Evolutionary conservation across 2,888 invertebrate genomes (phyloP).

Genomic region (Anarsia innoxiella): DNA sequence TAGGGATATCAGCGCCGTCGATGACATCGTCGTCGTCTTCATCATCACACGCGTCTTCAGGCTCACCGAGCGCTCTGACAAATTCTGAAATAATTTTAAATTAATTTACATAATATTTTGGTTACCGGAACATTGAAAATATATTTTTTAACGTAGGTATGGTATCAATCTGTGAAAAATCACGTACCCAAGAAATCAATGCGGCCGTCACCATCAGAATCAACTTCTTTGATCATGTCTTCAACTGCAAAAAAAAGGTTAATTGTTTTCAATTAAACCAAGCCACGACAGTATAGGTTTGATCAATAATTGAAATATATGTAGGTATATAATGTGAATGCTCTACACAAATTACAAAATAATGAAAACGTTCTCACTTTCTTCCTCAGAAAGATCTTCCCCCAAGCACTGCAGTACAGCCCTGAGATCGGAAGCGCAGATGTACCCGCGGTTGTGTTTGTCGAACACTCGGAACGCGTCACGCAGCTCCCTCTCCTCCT

Average conservation of each 20-base stretch:
- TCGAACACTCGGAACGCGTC: slow-evolving; percentile 94
- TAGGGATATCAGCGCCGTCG: slow-evolving; percentile 42
- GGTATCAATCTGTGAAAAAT: too few relatives aligned
- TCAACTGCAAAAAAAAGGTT: slow-evolving; percentile 83
- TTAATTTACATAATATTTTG: too few relatives aligned
- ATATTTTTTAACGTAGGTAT: too few relatives aligned
- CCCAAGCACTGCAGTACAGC: slow-evolving; percentile 92
- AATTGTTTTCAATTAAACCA: too few relatives aligned
- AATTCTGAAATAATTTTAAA: too few relatives aligned
- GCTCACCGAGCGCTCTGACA: slow-evolving; percentile 89
- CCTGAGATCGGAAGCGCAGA: slow-evolving; percentile 90
- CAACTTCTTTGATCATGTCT: slow-evolving; percentile 97
- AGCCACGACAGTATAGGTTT: slow-evolving; percentile 1
- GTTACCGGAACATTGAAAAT: too few relatives aligned
- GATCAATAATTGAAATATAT: neutral
- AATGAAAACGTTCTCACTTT: slow-evolving; percentile 79
- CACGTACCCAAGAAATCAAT: slow-evolving; percentile 91
- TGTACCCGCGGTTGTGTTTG: slow-evolving; percentile 94
- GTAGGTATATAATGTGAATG: too few relatives aligned
- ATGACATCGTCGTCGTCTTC: slow-evolving; percentile 73
- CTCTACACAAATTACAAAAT: too few relatives aligned
- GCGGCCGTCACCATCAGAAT: slow-evolving; percentile 94
- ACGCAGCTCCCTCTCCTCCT: slow-evolving; percentile 87
- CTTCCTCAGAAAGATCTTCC: slow-evolving; percentile 91
- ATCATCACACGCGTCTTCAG: slow-evolving; percentile 87